Conservation (phyloP, 2,797 vertebrate genomes). For the Lateolabrax maculatus region DNA sequence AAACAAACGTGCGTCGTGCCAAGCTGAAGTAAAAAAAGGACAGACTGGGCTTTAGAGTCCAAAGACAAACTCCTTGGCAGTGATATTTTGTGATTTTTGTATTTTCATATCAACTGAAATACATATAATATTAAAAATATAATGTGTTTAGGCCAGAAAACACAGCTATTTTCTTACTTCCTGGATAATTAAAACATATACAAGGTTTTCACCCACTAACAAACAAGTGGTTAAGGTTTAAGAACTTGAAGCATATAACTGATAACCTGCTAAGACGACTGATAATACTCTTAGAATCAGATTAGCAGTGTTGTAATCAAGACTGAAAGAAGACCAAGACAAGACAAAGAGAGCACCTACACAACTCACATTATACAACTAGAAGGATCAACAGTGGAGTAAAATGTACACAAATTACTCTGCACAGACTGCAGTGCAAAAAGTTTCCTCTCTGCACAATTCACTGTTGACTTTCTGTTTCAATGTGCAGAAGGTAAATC, state of each 20-base stretch:
- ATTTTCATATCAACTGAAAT: not conserved
- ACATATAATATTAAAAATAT: no score
- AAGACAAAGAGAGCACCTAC: not conserved
- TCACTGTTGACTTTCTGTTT: not conserved
- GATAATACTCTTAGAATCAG: not conserved
- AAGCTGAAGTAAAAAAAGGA: conserved; percentile 44
- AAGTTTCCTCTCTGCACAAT: not conserved
- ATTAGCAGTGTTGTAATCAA: not conserved
- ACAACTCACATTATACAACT: not conserved
- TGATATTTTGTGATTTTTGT: not conserved
- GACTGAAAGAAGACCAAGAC: not conserved
- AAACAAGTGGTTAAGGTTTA: not conserved
- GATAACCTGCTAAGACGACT: not conserved
- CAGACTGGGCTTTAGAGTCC: not conserved
- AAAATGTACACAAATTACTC: not conserved
- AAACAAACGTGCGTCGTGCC: conserved; percentile 61
- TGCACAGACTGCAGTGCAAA: not conserved
- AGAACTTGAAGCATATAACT: not conserved
- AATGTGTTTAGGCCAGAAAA: not conserved
- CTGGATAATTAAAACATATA: not conserved
- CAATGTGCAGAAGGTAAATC: not conserved
- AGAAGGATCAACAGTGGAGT: not conserved
- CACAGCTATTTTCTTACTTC: not conserved
- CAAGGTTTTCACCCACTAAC: not conserved
- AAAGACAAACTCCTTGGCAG: not conserved